A percentile compares a stretch with the other conserved stretches of the same genome.
phyloP scores from a whole-genome alignment of 2,113 vertebrate species.

The Mus spicilegus region DNA sequence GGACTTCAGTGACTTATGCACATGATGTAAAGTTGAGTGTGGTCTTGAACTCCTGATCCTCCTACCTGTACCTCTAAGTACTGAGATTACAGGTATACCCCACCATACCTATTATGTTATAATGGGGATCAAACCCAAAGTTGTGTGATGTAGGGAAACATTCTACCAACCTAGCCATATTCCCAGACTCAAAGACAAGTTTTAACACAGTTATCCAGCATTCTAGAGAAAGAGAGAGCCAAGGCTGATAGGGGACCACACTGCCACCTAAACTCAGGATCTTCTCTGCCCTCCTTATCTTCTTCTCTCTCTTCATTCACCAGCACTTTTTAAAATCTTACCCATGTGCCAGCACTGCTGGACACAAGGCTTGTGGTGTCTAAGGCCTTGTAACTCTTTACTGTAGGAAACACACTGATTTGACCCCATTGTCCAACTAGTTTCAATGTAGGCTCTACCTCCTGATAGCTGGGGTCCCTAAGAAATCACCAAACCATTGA shows the following conservation, averaged over 20 bases:
- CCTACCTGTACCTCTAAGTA: not conserved
- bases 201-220: not conserved
- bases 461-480: not conserved
- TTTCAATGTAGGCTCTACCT: not conserved
- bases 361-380: not conserved
- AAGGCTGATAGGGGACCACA: not conserved
- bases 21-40: not conserved
- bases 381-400: not conserved
- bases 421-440: not conserved
- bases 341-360: fast-evolving
- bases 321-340: not conserved
- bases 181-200: not conserved
- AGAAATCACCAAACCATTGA: not conserved
- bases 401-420: not conserved
- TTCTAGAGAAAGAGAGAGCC: not conserved
- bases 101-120: not conserved
- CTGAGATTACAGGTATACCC: not conserved
- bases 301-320: not conserved
- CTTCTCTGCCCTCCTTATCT: not conserved
- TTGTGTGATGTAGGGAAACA: not conserved
- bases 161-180: not conserved
- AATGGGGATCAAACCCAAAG: not conserved
- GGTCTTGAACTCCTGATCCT: not conserved
- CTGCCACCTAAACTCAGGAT: not conserved
- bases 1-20: not conserved